A percentile compares a stretch with the other conserved stretches of the same genome.
Evolutionary conservation across 2,888 invertebrate genomes (phyloP).

Genomic region (Coelopa pilipes): DNA sequence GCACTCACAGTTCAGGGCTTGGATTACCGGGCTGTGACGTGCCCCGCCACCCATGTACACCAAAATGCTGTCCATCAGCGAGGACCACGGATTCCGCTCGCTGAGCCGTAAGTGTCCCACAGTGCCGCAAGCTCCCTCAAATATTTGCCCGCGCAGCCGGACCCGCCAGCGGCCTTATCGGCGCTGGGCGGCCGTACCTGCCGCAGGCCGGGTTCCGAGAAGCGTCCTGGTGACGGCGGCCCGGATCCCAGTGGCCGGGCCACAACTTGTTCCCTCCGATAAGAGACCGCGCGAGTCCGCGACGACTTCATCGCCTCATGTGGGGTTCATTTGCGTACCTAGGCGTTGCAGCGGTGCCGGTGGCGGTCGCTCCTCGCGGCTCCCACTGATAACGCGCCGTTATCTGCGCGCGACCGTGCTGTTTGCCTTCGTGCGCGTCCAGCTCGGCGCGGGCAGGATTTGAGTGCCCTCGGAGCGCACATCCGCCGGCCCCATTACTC

Average conservation of each 20-base stretch:
- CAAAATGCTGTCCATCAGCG: conserved; percentile 67
- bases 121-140: too few species aligned
- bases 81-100: conserved; percentile 68
- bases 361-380: background rate
- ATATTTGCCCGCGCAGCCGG: too few species aligned
- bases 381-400: background rate
- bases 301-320: background rate
- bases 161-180: too few species aligned
- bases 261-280: too few species aligned
- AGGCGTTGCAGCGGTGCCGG: too few species aligned
- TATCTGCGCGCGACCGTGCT: conserved; percentile 6
- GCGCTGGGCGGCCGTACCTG: too few species aligned
- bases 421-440: conserved; percentile 23
- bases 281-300: background rate
- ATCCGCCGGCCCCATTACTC: conserved; percentile 23
- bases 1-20: conserved; percentile 1
- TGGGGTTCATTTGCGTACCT: too few species aligned
- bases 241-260: background rate
- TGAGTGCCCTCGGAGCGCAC: background rate
- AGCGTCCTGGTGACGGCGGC: too few species aligned
- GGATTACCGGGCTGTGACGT: conserved; percentile 1
- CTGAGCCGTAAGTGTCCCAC: conserved; percentile 67
- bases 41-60: conserved; percentile 47
- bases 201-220: too few species aligned
- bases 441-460: conserved; percentile 24